A percentile compares a stretch with the other conserved stretches of the same genome.
phyloP scores from a whole-genome alignment of 2,113 vertebrate species.

The Sphyrna mokarran region DNA sequence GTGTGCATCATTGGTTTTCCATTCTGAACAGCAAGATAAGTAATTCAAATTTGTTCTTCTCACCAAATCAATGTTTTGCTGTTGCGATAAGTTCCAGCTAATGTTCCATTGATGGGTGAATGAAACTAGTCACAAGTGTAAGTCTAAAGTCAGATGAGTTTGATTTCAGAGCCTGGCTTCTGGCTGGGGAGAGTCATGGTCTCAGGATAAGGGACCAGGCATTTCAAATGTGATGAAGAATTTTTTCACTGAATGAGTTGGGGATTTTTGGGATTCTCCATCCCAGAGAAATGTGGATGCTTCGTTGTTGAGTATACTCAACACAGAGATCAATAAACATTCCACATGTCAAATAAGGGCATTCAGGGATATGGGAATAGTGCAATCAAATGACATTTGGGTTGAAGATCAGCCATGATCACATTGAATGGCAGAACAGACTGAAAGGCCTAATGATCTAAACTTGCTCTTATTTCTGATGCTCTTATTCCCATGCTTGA shows the following conservation, averaged over 20 bases:
- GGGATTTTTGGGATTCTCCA: background rate
- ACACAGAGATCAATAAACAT: background rate
- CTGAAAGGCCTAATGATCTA: background rate
- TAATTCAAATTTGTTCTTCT: background rate
- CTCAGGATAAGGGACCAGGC: background rate
- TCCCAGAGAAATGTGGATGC: background rate
- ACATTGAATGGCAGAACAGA: background rate
- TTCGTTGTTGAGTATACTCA: background rate
- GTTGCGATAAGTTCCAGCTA: background rate
- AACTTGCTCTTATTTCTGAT: background rate
- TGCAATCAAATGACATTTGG: background rate
- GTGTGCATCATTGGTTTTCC: background rate
- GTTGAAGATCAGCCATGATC: background rate
- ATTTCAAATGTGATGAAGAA: background rate
- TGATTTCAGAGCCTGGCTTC: background rate
- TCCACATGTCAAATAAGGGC: too few relatives aligned
- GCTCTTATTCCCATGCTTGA: background rate
- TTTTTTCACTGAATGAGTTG: background rate
- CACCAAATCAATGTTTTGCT: background rate
- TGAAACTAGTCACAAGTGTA: background rate
- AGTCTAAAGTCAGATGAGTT: background rate
- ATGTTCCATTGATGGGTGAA: background rate
- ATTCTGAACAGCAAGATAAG: background rate
- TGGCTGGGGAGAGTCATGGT: background rate
- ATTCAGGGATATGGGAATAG: background rate